These are phyloP conservation scores for Sceloporus undulatus DNA, from an alignment of 2,113 vertebrate genomes.

Conservation along the genomic window DNA sequence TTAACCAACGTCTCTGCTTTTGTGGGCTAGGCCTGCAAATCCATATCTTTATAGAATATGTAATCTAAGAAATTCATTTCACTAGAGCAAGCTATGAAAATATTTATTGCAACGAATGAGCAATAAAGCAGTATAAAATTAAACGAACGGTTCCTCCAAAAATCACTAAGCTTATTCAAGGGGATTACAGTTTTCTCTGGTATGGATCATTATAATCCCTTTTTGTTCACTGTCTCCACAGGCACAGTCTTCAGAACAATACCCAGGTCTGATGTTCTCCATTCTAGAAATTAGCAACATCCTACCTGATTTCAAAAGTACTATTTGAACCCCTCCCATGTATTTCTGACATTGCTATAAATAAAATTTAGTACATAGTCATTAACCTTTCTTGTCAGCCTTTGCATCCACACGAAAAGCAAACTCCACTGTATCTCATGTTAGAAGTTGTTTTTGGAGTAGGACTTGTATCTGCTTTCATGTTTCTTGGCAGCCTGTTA, in stretches of 20 bases:
- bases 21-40: neutral
- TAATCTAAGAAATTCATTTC: neutral
- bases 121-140: neutral
- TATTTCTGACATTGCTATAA: neutral
- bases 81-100: neutral
- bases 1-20: conserved; percentile 22
- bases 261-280: neutral
- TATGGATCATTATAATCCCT: conserved; percentile 18
- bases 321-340: neutral
- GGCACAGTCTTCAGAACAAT: conserved; percentile 13
- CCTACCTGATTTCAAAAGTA: neutral
- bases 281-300: conserved; percentile 30
- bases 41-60: neutral
- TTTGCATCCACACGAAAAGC: conserved; percentile 46
- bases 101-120: neutral
- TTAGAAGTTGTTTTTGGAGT: conserved; percentile 47
- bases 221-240: neutral
- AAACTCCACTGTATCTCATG: neutral
- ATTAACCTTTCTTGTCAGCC: conserved; percentile 54
- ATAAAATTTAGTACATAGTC: neutral
- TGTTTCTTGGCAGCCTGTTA: conserved; percentile 53
- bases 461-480: conserved; percentile 50
- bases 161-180: neutral
- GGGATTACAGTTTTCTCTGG: conserved; percentile 5
- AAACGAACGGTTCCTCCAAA: conserved; percentile 8